Conservation (phyloP, 2,113 vertebrate genomes). For the Castor canadensis region DNA sequence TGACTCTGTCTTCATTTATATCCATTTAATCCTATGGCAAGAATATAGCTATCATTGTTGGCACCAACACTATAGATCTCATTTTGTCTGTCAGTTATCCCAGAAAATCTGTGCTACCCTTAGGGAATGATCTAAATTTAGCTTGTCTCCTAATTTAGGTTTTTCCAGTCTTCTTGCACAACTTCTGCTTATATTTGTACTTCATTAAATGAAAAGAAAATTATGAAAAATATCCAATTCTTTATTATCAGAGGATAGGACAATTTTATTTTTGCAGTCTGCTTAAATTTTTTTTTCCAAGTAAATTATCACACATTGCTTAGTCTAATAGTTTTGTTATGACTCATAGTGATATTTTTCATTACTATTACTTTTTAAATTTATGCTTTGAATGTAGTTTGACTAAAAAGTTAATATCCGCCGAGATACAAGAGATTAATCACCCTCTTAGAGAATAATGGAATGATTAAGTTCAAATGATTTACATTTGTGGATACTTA, state of each 20-base stretch:
- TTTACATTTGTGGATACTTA: neutral
- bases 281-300: constrained; percentile 35
- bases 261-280: neutral
- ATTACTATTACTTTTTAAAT: neutral
- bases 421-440: neutral
- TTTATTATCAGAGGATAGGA: neutral
- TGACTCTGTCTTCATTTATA: neutral
- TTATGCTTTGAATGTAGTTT: neutral
- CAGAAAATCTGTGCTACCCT: constrained; percentile 6
- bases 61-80: neutral
- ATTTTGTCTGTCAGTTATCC: constrained; percentile 27
- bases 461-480: neutral
- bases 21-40: neutral
- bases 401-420: neutral
- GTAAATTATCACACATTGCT: neutral
- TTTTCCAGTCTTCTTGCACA: neutral
- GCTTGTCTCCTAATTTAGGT: neutral
- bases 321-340: neutral
- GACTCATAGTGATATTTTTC: neutral
- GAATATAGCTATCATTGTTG: constrained; percentile 2
- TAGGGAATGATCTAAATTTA: constrained; percentile 49
- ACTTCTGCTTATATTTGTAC: neutral
- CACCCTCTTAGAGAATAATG: neutral
- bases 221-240: neutral
- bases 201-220: neutral